Conservation (phyloP, 2,113 vertebrate genomes). For the Arenaria interpres region DNA sequence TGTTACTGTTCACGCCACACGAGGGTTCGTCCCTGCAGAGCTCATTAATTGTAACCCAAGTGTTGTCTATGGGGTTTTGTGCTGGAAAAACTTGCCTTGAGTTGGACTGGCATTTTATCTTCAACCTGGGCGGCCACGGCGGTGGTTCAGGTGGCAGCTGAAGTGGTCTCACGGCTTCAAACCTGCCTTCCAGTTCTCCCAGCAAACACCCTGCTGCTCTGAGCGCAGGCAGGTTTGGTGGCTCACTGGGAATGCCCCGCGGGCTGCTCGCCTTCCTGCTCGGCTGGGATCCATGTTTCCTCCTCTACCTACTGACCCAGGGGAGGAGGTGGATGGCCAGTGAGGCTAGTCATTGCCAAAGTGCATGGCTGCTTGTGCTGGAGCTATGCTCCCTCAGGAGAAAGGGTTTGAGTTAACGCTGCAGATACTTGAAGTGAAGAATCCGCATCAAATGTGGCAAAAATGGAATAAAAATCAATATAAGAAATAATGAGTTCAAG, state of each 20-base stretch:
- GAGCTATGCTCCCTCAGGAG: neutral
- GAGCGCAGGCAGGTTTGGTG: neutral
- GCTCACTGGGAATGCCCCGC: neutral
- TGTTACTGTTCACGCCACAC: neutral
- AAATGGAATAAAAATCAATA: neutral
- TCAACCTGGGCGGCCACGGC: neutral
- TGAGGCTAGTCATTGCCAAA: neutral
- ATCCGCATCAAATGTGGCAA: neutral
- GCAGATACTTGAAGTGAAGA: neutral
- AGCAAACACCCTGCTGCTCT: neutral
- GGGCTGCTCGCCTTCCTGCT: neutral
- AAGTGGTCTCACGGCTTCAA: neutral
- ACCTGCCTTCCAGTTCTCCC: neutral
- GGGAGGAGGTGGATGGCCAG: neutral
- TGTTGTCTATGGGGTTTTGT: neutral
- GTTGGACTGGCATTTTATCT: neutral
- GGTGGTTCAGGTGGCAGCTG: neutral
- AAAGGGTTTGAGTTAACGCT: neutral
- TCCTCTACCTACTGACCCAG: neutral
- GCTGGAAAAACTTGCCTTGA: neutral
- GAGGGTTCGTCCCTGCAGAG: neutral
- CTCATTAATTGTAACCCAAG: neutral
- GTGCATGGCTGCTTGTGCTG: neutral
- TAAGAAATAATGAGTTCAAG: conserved; percentile 2
- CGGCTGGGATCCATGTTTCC: neutral